phyloP scores from a whole-genome alignment of 2,888 invertebrate species.

The Schizotus pectinicornis region DNA sequence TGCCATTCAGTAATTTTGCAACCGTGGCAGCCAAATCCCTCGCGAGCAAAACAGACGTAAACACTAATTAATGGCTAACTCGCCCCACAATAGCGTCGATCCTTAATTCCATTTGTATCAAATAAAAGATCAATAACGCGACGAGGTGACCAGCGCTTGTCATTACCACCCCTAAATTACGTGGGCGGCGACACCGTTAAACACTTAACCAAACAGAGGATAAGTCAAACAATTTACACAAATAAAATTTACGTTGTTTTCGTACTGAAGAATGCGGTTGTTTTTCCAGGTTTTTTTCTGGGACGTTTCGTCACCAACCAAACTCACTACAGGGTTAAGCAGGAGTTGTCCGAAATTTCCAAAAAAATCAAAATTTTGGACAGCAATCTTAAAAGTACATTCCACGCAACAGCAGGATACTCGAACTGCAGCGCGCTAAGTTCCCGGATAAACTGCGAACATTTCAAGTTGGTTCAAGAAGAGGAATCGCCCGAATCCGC shows the following conservation, averaged over 20 bases:
- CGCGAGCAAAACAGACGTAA: no score
- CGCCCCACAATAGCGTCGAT: no score
- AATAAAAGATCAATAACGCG: neutral
- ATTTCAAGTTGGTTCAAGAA: conserved; percentile 1
- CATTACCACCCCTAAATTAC: neutral
- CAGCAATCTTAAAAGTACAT: conserved; percentile 34
- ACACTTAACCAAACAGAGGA: neutral
- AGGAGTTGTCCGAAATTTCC: conserved; percentile 46
- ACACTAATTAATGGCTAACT: no score
- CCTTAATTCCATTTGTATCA: neutral
- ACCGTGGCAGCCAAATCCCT: no score
- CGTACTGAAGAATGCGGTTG: conserved; percentile 4
- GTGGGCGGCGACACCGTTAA: neutral
- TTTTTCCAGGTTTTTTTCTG: conserved; percentile 56
- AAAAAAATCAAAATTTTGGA: conserved; percentile 34
- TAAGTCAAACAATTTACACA: neutral
- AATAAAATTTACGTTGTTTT: conserved; percentile 3
- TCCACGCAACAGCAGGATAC: conserved; percentile 27
- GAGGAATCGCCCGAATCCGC: conserved; percentile 1
- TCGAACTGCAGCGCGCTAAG: conserved; percentile 32
- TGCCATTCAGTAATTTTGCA: no score
- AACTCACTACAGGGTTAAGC: conserved; percentile 49
- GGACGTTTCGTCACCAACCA: conserved; percentile 58
- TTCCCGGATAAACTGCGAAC: conserved; percentile 8
- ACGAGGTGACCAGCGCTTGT: neutral